Evolutionary conservation across 2,797 vertebrate species (phyloP), one percentile per base, ranked within the genome.

Genomic region (Amblyraja radiata): DNA sequence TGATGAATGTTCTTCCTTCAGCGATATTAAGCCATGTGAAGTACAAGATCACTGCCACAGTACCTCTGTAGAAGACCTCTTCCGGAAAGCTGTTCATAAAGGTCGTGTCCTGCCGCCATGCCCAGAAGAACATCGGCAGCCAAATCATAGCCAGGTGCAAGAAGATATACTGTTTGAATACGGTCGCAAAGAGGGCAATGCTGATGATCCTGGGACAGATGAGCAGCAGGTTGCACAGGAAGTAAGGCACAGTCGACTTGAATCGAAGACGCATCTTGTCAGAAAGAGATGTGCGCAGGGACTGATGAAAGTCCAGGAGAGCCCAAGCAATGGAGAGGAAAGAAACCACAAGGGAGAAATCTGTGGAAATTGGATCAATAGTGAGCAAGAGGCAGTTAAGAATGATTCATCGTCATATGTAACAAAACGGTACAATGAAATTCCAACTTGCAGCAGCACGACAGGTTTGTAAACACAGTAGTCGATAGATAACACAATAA

Each of bases 1-100:
- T 96, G 93, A 94, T 88, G 8, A 95, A 94, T 0, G 98, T 99
- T 18, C 76, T 95, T 0, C 98, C 98, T 74, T 96, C 97, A 0
- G 97, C 95, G 91, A 99, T 97, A 0, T 98, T 99, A 94, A 99
- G 99, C 99, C 99, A 99, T 95, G 97, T 98, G 96, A 99, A 99
- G 95, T 99, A 99, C 95, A 98, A 98, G 93, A 99, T 97, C 80
- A 98, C 95, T 0, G 97, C 98, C 32, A 99, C 96, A 0, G 96
- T 94, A 91, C 96, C 97, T n/a, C 97, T 97, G 96, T 99, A 99
- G 6, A 99, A 96, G 96, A 97, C 96, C 95, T 99, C 98, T 0
- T 97, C 96, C 0, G 86, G 63, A 0, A 54, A 0, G 0, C 95
- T 96, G n/a, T 98, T 97, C 98, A 99, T 99, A 93, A 99, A 98